Conservation (phyloP, 2,888 invertebrate species). For the Microctonus aethiopoides region DNA sequence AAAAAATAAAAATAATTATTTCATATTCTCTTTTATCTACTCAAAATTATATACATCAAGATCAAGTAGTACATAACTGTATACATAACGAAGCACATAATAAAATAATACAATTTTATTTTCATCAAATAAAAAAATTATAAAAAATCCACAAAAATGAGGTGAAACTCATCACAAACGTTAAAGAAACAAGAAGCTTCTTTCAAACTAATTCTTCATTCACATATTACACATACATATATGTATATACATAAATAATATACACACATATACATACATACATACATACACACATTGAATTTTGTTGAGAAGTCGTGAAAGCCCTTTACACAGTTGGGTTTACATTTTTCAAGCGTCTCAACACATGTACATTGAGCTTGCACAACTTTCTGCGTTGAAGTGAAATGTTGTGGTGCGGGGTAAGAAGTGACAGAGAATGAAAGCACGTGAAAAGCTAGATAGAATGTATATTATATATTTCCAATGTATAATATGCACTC, state of each 20-base stretch:
- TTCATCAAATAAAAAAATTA: slow-evolving; percentile 53
- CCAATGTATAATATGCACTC: background rate
- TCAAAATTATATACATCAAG: no score
- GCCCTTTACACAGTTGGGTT: slow-evolving; percentile 1
- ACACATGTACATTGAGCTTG: background rate
- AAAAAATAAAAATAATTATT: no score
- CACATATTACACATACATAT: slow-evolving; percentile 18
- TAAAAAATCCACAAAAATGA: slow-evolving; percentile 59
- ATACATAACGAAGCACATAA: no score
- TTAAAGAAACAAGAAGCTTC: slow-evolving; percentile 33
- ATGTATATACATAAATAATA: no score
- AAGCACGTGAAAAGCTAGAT: background rate
- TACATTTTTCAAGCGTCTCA: slow-evolving; percentile 4
- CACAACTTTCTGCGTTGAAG: background rate
- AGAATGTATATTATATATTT: background rate
- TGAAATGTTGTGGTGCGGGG: background rate
- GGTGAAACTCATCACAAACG: slow-evolving; percentile 21
- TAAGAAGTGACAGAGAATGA: background rate
- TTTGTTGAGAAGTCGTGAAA: slow-evolving; percentile 12
- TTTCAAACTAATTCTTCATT: slow-evolving; percentile 35
- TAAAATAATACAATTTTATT: slow-evolving; percentile 43
- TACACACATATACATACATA: no score
- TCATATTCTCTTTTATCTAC: no score
- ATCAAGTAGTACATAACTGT: no score
- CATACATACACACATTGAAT: background rate